These are phyloP conservation scores for Panzeria rudis DNA, from an alignment of 2,888 invertebrate genomes.

Conservation along the genomic window DNA sequence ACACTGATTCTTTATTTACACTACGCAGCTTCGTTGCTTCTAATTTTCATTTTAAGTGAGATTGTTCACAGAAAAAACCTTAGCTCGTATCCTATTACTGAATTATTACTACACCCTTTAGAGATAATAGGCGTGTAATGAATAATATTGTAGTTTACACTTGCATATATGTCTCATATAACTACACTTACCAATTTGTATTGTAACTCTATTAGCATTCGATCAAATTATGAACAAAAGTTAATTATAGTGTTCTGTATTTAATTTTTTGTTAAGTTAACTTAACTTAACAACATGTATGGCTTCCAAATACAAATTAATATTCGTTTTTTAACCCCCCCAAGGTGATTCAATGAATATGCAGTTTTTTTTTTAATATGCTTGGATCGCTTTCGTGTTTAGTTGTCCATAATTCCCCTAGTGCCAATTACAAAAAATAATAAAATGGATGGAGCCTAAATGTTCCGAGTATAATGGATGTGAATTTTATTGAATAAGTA, in stretches of 20 bases:
- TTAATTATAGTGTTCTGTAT: conserved; percentile 40
- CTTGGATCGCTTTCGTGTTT: neutral
- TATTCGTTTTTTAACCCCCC: conserved; percentile 48
- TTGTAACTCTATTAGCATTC: conserved; percentile 28
- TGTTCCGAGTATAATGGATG: conserved; percentile 6
- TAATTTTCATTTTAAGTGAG: too few relatives aligned
- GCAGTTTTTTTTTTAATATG: conserved; percentile 55
- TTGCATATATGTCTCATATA: neutral
- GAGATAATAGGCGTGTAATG: neutral
- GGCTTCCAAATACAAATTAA: conserved; percentile 53
- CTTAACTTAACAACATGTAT: conserved; percentile 48
- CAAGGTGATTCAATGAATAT: conserved; percentile 58
- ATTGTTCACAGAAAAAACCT: too few relatives aligned
- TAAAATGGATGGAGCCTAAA: conserved; percentile 32
- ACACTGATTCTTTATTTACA: too few relatives aligned
- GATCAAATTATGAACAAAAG: conserved; percentile 46
- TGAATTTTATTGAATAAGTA: conserved; percentile 17
- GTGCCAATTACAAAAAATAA: conserved; percentile 55
- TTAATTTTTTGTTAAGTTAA: conserved; percentile 20
- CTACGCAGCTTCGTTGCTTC: too few relatives aligned
- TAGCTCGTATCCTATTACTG: too few relatives aligned
- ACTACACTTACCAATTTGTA: neutral
- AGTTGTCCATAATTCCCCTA: conserved; percentile 47
- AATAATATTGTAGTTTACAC: neutral
- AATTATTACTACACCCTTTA: neutral